A percentile compares a stretch with the other conserved stretches of the same genome.
Evolutionary conservation across 2,113 vertebrate genomes (phyloP).

Genomic region (Motacilla alba): DNA sequence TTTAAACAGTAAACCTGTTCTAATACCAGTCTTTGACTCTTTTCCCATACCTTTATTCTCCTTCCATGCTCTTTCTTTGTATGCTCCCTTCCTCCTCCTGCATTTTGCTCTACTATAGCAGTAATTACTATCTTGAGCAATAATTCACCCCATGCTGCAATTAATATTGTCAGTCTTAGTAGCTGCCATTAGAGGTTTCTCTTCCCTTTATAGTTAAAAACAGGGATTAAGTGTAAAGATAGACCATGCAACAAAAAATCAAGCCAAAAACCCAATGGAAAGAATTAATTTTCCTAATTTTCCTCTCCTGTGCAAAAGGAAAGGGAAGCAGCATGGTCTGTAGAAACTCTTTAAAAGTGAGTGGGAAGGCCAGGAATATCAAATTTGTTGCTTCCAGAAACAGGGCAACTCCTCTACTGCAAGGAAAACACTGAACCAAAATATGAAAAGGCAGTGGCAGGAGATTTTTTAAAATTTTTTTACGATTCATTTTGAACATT

Average conservation of each 20-base stretch:
- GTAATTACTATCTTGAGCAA: neutral
- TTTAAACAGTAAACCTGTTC: neutral
- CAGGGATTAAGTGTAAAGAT: neutral
- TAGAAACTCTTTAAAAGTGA: neutral
- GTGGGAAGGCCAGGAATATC: neutral
- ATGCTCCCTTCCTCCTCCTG: neutral
- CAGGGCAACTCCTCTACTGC: neutral
- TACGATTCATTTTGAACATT: neutral
- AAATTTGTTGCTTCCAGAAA: neutral
- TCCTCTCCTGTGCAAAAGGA: neutral
- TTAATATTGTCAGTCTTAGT: neutral
- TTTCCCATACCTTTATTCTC: neutral
- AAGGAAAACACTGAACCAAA: neutral
- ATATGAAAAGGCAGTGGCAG: neutral
- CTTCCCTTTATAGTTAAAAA: neutral
- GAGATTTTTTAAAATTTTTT: neutral
- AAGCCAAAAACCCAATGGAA: neutral
- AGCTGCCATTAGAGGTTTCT: neutral
- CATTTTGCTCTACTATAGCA: neutral
- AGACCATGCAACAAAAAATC: neutral
- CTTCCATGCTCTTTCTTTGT: neutral
- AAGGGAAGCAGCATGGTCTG: neutral
- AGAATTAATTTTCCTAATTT: neutral
- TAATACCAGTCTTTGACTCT: neutral
- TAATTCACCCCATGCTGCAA: neutral